These are phyloP conservation scores for Pteronotus mesoamericanus DNA, from an alignment of 2,797 vertebrate genomes.

Conservation along the genomic window DNA sequence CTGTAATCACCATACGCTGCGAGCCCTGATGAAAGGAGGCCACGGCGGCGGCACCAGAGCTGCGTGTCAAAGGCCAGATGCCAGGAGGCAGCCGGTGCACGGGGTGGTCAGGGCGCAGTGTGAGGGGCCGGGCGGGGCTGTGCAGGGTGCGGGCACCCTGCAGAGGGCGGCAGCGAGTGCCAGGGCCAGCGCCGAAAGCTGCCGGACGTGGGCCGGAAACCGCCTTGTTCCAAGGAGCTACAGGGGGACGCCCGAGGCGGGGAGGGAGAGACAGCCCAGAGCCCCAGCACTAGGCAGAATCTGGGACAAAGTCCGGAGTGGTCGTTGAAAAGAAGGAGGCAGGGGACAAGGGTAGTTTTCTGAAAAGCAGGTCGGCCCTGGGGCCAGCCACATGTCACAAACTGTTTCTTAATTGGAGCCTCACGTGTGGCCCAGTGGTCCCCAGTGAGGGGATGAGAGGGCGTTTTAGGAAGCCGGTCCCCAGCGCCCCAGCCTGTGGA, in stretches of 20 bases:
- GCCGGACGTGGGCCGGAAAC: rapidly evolving
- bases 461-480: background rate
- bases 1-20: rapidly evolving
- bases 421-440: rapidly evolving
- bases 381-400: background rate
- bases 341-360: rapidly evolving
- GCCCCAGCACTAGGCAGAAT: too few relatives aligned
- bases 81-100: background rate
- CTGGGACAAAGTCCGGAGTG: background rate
- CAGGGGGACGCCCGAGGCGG: rapidly evolving
- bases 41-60: rapidly evolving
- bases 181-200: rapidly evolving
- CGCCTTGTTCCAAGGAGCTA: rapidly evolving
- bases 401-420: background rate
- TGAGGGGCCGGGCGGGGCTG: rapidly evolving
- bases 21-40: rapidly evolving
- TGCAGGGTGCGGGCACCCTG: rapidly evolving
- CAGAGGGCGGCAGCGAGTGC: rapidly evolving
- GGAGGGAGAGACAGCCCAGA: too few relatives aligned
- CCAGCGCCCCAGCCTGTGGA: background rate
- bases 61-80: rapidly evolving
- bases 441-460: rapidly evolving
- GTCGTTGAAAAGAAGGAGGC: background rate
- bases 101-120: background rate
- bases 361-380: background rate